Evolutionary conservation across 2,888 invertebrate species (phyloP).

Genomic region (Agonopterix arenella): DNA sequence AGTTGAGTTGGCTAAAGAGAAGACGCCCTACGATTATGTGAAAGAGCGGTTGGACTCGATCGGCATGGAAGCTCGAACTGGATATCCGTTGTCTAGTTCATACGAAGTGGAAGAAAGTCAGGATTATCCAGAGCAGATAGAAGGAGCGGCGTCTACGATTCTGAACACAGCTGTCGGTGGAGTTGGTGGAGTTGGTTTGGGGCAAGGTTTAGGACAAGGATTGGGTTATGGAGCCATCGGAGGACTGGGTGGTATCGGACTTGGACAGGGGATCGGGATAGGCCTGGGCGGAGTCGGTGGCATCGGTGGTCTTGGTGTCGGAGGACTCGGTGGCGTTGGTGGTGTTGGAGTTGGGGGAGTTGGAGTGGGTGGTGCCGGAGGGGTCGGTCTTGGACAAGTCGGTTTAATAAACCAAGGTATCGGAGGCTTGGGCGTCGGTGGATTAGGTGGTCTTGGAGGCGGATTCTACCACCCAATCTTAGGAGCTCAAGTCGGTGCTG

Average conservation of each 20-base stretch:
- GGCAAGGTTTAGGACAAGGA: constrained; percentile 25
- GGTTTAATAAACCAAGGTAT: constrained; percentile 50
- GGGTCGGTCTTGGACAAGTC: constrained; percentile 31
- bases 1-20: constrained; percentile 55
- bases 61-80: constrained; percentile 42
- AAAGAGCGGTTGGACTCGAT: constrained; percentile 55
- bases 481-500: constrained; percentile 58
- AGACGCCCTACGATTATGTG: constrained; percentile 66
- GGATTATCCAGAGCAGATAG: constrained; percentile 70
- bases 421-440: constrained; percentile 42
- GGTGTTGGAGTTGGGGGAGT: constrained; percentile 21
- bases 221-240: constrained; percentile 26
- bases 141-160: constrained; percentile 61
- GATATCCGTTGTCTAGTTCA: constrained; percentile 61
- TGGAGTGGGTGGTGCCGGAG: constrained; percentile 30
- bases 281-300: constrained; percentile 22
- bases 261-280: constrained; percentile 21
- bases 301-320: constrained; percentile 23
- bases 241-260: constrained; percentile 21
- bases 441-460: constrained; percentile 40
- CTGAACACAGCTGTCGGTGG: constrained; percentile 53
- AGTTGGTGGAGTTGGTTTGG: constrained; percentile 28
- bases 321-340: constrained; percentile 32
- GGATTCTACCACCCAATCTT: constrained; percentile 58
- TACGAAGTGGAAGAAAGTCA: constrained; percentile 78